A percentile compares a stretch with the other conserved stretches of the same genome.
These are phyloP conservation scores for Chaetorhynchus papuensis DNA, from an alignment of 2,113 vertebrate genomes.

Conservation along the genomic window DNA sequence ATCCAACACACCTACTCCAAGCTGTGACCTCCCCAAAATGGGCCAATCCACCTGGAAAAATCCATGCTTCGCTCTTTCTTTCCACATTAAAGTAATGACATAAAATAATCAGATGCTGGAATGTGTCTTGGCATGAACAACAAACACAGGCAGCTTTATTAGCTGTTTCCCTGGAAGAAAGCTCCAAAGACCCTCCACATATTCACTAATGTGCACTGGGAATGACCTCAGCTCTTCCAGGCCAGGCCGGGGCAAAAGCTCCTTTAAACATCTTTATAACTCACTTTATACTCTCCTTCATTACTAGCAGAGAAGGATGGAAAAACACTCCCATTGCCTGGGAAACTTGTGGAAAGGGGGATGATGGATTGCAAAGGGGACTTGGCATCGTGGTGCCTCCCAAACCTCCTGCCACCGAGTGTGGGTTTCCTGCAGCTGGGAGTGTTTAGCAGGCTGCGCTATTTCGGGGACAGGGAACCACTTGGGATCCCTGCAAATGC, in stretches of 20 bases:
- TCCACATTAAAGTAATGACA: constrained; percentile 57
- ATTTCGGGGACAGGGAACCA: neutral
- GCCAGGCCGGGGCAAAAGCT: constrained; percentile 28
- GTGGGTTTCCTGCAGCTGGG: neutral
- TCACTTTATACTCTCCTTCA: constrained; percentile 2
- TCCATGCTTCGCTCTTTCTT: constrained; percentile 9
- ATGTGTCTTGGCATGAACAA: constrained; percentile 62
- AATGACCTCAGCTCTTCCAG: constrained; percentile 43
- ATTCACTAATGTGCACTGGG: constrained; percentile 59
- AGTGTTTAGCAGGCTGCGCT: neutral
- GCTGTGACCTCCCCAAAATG: neutral
- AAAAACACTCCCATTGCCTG: neutral
- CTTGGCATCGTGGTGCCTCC: neutral
- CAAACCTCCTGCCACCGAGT: neutral
- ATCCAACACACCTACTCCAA: neutral
- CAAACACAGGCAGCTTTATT: constrained; percentile 68
- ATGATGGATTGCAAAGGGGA: neutral
- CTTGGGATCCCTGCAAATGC: neutral
- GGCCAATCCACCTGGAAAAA: constrained; percentile 52
- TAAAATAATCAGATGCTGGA: constrained; percentile 64
- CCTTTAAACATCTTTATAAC: constrained; percentile 18
- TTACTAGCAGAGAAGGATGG: constrained; percentile 3
- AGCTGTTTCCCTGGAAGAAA: constrained; percentile 70
- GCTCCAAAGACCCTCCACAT: constrained; percentile 59
- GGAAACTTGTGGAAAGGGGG: neutral